These are phyloP conservation scores for Zapornia atra DNA, from an alignment of 2,113 vertebrate genomes.

Conservation along the genomic window DNA sequence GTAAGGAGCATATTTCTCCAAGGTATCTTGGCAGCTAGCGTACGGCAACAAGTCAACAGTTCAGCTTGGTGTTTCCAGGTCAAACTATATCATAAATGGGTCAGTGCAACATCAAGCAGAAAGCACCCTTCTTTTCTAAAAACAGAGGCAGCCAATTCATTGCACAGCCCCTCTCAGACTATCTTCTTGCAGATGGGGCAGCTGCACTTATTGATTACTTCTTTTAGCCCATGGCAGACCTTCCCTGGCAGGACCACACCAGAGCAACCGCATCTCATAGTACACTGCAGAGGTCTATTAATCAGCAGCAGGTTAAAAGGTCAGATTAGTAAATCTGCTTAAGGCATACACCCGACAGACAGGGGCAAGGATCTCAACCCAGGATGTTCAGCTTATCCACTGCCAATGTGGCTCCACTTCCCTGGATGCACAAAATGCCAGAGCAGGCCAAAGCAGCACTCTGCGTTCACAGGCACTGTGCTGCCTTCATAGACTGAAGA, in stretches of 20 bases:
- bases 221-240: background rate
- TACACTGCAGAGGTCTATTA: background rate
- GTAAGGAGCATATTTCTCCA: background rate
- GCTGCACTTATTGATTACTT: background rate
- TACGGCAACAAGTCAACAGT: rapidly evolving
- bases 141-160: background rate
- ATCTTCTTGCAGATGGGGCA: background rate
- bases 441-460: rapidly evolving
- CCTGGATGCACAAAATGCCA: rapidly evolving
- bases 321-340: background rate
- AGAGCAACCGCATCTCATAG: background rate
- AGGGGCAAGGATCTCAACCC: background rate
- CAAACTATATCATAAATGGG: background rate
- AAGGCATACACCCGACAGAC: background rate
- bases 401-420: background rate
- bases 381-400: background rate
- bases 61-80: background rate
- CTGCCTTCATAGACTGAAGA: background rate
- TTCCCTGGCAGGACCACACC: background rate
- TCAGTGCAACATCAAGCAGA: background rate
- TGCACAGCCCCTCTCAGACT: background rate
- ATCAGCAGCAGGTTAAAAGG: conserved; percentile 13
- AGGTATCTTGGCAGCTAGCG: background rate
- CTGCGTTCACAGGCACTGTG: rapidly evolving
- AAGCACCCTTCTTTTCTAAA: background rate